These are phyloP conservation scores for Saccostrea echinata DNA, from an alignment of 1,140 invertebrate species.

Conservation along the genomic window DNA sequence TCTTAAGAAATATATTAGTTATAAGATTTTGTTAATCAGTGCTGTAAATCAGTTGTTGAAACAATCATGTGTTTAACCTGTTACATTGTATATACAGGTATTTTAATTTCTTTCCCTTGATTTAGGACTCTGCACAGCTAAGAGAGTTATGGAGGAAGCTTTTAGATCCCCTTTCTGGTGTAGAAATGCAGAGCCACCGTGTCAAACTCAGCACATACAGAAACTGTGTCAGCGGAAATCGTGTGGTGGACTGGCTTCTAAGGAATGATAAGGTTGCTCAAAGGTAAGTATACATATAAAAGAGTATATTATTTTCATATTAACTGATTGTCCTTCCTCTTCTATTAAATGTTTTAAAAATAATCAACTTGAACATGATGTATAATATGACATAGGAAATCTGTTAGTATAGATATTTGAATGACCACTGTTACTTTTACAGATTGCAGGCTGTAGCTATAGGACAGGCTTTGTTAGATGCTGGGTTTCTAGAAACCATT, in stretches of 20 bases:
- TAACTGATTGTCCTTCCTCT: too few relatives aligned
- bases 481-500: slow-evolving; percentile 87
- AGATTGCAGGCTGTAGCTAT: slow-evolving; percentile 89
- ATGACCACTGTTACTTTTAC: slow-evolving; percentile 59
- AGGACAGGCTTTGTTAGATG: slow-evolving; percentile 90
- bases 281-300: slow-evolving; percentile 77
- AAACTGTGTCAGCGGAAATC: slow-evolving; percentile 86
- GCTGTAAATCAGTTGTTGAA: too few relatives aligned
- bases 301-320: too few relatives aligned
- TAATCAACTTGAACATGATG: not conserved
- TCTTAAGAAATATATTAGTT: too few relatives aligned
- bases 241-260: slow-evolving; percentile 89
- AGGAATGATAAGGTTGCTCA: slow-evolving; percentile 85
- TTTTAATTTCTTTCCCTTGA: not conserved
- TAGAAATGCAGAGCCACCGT: slow-evolving; percentile 84
- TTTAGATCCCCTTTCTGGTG: slow-evolving; percentile 83
- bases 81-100: too few relatives aligned
- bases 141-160: slow-evolving; percentile 88
- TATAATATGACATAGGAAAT: not conserved
- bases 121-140: slow-evolving; percentile 87
- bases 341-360: not conserved
- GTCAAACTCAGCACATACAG: slow-evolving; percentile 85
- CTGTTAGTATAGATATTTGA: not conserved
- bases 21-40: too few relatives aligned
- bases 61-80: too few relatives aligned